These are phyloP conservation scores for Chaetoderma sp. DNA, from an alignment of 2,888 invertebrate species.

Conservation along the genomic window DNA sequence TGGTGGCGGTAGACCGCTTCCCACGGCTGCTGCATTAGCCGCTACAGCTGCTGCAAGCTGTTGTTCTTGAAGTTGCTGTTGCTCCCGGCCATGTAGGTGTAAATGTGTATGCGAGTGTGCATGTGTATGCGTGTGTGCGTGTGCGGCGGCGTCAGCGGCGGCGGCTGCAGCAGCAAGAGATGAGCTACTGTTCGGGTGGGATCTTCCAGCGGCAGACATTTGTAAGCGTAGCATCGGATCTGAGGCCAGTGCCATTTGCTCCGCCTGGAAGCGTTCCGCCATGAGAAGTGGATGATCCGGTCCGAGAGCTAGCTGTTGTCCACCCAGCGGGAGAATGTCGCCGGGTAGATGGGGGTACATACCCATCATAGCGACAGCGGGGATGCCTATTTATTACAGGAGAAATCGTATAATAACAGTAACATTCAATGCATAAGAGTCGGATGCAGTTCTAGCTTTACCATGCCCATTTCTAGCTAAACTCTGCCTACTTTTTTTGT, in stretches of 20 bases:
- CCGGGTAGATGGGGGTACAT: too few relatives aligned
- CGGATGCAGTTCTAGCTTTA: too few relatives aligned
- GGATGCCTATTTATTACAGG: slow-evolving; percentile 11
- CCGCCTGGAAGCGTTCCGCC: slow-evolving; percentile 76
- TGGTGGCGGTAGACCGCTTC: slow-evolving; percentile 15
- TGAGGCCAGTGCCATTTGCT: slow-evolving; percentile 77
- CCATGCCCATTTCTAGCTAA: too few relatives aligned
- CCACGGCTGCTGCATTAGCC: slow-evolving; percentile 1
- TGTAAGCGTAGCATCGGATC: slow-evolving; percentile 93
- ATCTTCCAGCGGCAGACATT: slow-evolving; percentile 86
- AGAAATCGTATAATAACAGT: background rate
- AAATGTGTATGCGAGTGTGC: slow-evolving; percentile 91
- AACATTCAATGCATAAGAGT: too few relatives aligned
- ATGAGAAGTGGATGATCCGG: too few relatives aligned
- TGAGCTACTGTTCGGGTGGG: too few relatives aligned
- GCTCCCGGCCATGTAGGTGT: slow-evolving; percentile 74
- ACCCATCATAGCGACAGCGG: background rate
- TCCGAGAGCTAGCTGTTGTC: too few relatives aligned
- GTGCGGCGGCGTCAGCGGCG: slow-evolving; percentile 40
- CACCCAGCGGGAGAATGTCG: too few relatives aligned
- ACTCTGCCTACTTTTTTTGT: too few relatives aligned
- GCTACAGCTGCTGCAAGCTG: slow-evolving; percentile 16
- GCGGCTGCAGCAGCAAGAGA: slow-evolving; percentile 42
- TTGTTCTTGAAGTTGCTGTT: slow-evolving; percentile 12
- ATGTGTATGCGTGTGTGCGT: slow-evolving; percentile 87